A percentile compares a stretch with the other conserved stretches of the same genome.
Evolutionary conservation across 2,888 invertebrate genomes (phyloP).

Genomic region (Drosophila lutescens): DNA sequence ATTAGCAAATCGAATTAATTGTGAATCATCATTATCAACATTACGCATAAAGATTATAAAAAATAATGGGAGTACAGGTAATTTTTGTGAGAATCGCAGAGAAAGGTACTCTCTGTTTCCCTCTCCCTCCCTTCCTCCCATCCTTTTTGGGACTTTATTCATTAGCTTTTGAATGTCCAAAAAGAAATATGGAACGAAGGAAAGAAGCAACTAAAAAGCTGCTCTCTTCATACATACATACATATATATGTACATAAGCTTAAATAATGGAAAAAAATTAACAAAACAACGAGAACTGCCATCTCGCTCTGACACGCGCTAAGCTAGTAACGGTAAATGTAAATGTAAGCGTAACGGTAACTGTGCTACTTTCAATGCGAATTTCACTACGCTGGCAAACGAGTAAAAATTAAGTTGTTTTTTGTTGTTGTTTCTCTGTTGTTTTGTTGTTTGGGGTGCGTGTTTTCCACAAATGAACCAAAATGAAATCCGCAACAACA

Average conservation of each 20-base stretch:
- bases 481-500: conserved; percentile 43
- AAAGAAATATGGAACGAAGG: neutral
- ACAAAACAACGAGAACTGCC: neutral
- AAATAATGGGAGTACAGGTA: neutral
- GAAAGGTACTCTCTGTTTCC: neutral
- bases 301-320: conserved; percentile 19
- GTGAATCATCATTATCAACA: conserved; percentile 2
- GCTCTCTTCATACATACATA: neutral
- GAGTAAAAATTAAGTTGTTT: conserved; percentile 32
- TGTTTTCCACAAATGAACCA: conserved; percentile 45
- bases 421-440: neutral
- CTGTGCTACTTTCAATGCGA: conserved; percentile 29
- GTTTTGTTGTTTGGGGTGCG: conserved; percentile 24
- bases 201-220: conserved; percentile 1
- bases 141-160: neutral
- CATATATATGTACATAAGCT: conserved; percentile 11
- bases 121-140: neutral
- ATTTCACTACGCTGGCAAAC: conserved; percentile 28
- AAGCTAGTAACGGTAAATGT: conserved; percentile 26
- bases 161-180: conserved; percentile 13
- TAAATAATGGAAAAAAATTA: conserved; percentile 26
- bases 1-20: conserved; percentile 25
- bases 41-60: conserved; percentile 9
- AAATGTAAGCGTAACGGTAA: conserved; percentile 29
- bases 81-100: conserved; percentile 15